Percentiles rank a stretch among this genome's conserved stretches.
phyloP scores from a whole-genome alignment of 2,113 vertebrate species.

The Cynopterus brachyotis region DNA sequence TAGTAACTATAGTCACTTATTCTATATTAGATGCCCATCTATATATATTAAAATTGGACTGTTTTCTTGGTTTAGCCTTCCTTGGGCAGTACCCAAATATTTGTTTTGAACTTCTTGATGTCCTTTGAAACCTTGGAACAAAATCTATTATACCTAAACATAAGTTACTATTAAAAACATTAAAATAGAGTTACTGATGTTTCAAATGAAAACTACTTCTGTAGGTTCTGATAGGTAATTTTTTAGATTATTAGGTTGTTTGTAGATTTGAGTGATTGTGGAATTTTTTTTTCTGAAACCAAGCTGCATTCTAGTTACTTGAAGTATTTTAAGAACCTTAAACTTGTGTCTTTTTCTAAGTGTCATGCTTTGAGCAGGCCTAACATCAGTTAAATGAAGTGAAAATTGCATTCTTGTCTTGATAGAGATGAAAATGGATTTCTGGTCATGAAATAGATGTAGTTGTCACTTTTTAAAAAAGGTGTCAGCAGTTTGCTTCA shows the following conservation, averaged over 20 bases:
- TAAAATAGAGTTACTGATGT: conserved; percentile 56
- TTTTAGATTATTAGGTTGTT: conserved; percentile 71
- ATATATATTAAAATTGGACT: conserved; percentile 3
- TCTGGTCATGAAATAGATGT: conserved; percentile 96
- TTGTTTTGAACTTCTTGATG: conserved; percentile 67
- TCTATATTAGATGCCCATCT: neutral
- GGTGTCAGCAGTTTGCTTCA: conserved; percentile 96
- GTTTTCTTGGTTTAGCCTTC: conserved; percentile 41
- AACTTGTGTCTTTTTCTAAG: conserved; percentile 89
- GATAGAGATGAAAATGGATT: conserved; percentile 98
- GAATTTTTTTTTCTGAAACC: conserved; percentile 78
- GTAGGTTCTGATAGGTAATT: conserved; percentile 56
- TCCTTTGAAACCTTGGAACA: neutral
- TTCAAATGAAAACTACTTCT: conserved; percentile 64
- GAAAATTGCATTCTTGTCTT: conserved; percentile 98
- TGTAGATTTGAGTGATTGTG: conserved; percentile 70
- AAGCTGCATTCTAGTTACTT: conserved; percentile 82
- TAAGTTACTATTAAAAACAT: conserved; percentile 62
- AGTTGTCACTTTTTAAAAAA: conserved; percentile 97
- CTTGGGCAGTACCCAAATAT: conserved; percentile 11
- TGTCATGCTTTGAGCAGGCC: conserved; percentile 89
- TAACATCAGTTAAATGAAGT: conserved; percentile 96
- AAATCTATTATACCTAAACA: conserved; percentile 27
- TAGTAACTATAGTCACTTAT: neutral
- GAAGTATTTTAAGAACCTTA: conserved; percentile 91